These are phyloP conservation scores for Amiota communis DNA, from an alignment of 2,888 invertebrate species.

Conservation along the genomic window DNA sequence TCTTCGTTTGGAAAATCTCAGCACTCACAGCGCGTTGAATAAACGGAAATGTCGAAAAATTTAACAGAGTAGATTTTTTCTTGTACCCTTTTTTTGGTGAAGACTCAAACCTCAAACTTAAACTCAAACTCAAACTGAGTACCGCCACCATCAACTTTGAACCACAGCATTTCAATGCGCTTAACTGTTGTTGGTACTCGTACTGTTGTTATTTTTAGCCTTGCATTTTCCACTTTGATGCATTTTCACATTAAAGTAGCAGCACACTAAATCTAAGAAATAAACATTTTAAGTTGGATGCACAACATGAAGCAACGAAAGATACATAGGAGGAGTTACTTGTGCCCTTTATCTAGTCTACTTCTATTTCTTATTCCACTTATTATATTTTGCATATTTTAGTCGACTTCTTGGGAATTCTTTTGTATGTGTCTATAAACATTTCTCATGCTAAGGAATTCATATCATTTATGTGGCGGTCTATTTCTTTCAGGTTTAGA, in stretches of 20 bases:
- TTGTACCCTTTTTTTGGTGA: no score
- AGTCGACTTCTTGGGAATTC: neutral
- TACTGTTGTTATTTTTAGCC: conserved; percentile 2
- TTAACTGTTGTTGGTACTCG: neutral
- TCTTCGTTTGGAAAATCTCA: no score
- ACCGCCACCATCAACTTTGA: no score
- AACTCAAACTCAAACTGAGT: no score
- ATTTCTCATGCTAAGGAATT: no score
- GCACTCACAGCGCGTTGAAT: no score
- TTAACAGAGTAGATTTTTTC: no score
- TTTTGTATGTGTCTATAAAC: neutral
- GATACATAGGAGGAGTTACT: neutral
- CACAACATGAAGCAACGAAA: neutral
- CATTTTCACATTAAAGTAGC: neutral
- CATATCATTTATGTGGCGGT: no score
- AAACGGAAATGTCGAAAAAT: no score
- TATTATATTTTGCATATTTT: neutral
- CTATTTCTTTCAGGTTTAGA: no score
- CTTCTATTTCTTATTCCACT: neutral
- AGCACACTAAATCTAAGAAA: neutral
- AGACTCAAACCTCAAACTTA: no score
- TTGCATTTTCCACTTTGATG: conserved; percentile 10
- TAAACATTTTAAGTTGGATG: neutral
- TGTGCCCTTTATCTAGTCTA: neutral
- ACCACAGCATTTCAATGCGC: no score